These are phyloP conservation scores for Drosophila chauvacae DNA, from an alignment of 1,140 invertebrate genomes.

Conservation along the genomic window DNA sequence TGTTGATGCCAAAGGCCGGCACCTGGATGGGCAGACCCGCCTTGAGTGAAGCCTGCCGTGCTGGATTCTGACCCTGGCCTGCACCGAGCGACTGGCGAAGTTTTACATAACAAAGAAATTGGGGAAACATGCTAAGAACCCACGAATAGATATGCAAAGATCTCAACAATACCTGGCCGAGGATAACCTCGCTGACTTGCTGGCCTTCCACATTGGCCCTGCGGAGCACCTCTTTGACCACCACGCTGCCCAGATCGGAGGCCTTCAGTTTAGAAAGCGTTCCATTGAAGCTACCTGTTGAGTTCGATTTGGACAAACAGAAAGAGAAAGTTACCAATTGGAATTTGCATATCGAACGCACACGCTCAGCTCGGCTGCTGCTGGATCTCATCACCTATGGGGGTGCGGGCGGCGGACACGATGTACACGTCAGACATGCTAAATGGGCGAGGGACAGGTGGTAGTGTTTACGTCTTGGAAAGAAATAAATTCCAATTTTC, in stretches of 20 bases:
- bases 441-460: background rate
- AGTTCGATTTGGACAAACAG: slow-evolving; percentile 5
- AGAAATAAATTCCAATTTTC: slow-evolving; percentile 40
- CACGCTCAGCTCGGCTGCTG: slow-evolving; percentile 4
- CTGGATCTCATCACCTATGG: slow-evolving; percentile 75
- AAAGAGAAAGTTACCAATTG: slow-evolving; percentile 70
- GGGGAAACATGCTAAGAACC: background rate
- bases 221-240: slow-evolving; percentile 90
- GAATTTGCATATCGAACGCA: slow-evolving; percentile 24
- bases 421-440: slow-evolving; percentile 82
- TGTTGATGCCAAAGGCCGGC: slow-evolving; percentile 92
- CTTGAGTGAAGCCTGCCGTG: slow-evolving; percentile 91
- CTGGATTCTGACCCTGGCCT: slow-evolving; percentile 94
- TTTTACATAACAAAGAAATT: slow-evolving; percentile 55
- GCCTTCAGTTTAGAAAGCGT: slow-evolving; percentile 88
- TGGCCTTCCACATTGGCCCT: slow-evolving; percentile 87
- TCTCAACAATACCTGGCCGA: slow-evolving; percentile 90
- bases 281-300: slow-evolving; percentile 89
- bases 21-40: slow-evolving; percentile 91
- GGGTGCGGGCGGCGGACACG: slow-evolving; percentile 84
- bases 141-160: slow-evolving; percentile 12
- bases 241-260: slow-evolving; percentile 90
- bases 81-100: slow-evolving; percentile 88
- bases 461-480: slow-evolving; percentile 2
- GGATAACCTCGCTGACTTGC: slow-evolving; percentile 93